Evolutionary conservation across 2,888 invertebrate species (phyloP), one percentile per base, ranked within the genome.

Genomic region (Scaptomyza flava): DNA sequence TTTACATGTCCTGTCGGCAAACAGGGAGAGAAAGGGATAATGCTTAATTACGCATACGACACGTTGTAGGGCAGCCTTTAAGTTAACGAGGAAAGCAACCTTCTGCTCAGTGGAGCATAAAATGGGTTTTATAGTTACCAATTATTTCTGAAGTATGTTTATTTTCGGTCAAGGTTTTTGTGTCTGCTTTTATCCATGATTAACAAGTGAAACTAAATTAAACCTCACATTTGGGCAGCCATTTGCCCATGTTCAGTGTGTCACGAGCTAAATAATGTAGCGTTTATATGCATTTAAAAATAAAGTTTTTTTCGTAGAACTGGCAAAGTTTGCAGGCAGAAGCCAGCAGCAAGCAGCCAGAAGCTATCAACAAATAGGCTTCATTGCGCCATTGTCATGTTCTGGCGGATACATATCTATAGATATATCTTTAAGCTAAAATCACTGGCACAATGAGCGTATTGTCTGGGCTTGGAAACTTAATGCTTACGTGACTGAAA

Each of bases 1-100:
- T 80, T 74, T 51, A 66, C 78, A 79, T 75, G 75, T 71, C 62
- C 62, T 45, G 46, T n/a, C 54, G 30, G 31, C 23, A 43, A 46
- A 9, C 14, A 33, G 20, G 31, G 14, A 23, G 34, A 12, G 9
- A 30, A 17, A 9, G 52, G 62, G 17, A 8, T 41, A 41, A 12
- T 57, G 72, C 80, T 72, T 66, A 77, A 79, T 82, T 79, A 82
- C 79, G 80, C 80, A 82, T 79, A 77, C 83, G 69, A 68, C 57
- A 68, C 46, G 64, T 48, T 54, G 59, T 17, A 30, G 20, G 14
- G 33, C 54, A 42, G 38, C 33, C 51, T 63, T 23, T 54, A 52
- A 47, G 56, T 51, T 58, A 60, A 42, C 36, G 52, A 31, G 23
- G 8, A 30, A 30, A 6, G 48, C 7, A 12, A 14, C 34, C 63